Base-by-base conservation (phyloP, 2,888 invertebrate genomes). In the Drosophila eohydei region DNA sequence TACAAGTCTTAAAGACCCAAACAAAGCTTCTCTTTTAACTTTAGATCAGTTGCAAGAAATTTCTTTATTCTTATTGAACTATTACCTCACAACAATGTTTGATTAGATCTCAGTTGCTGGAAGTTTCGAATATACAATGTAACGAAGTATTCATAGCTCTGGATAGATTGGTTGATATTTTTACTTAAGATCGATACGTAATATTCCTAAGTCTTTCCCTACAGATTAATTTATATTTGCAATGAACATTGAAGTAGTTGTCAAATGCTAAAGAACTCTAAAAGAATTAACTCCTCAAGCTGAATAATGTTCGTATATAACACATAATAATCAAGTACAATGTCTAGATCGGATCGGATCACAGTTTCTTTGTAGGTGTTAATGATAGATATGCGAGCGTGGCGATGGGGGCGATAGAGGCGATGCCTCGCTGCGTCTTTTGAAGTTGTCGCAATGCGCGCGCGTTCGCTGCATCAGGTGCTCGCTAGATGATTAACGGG, bases 401-500 rank as follows among this genome's bases (percentile, higher is more conserved):
- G 51, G 8, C 51, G 26, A 43, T 50, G 34, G 21, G 12, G 34
- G 34, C 51, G 21, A 36, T 50, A 11, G 50, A 36, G 43, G 28
- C 30, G 40, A 65, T 52, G 65, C 65, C 66, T 56, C 57, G 76
- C 60, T 62, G 74, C 34, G 48, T 48, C 68, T 78, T 68, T 68
- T 76, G 74, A 76, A 68, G 80, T 77, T 70, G 69, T 63, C 67
- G 32, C 59, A 38, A 28, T 30, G 48, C 11, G 48, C 40, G 46
- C 16, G 46, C 34, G 30, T 26, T 66, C 38, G 32, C 36, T 26
- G 58, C 80, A 74, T 74, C 80, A 77, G 77, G 80, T 79, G 76
- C 75, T 51, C 44, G 43, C 54, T 28, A 56, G 57, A 57, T 56
- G 36, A 64, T 77, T 77, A 79, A 62, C 62, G 57, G 40, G 58